Conservation (phyloP, 2,888 invertebrate species). For the Drosophila histrio region DNA sequence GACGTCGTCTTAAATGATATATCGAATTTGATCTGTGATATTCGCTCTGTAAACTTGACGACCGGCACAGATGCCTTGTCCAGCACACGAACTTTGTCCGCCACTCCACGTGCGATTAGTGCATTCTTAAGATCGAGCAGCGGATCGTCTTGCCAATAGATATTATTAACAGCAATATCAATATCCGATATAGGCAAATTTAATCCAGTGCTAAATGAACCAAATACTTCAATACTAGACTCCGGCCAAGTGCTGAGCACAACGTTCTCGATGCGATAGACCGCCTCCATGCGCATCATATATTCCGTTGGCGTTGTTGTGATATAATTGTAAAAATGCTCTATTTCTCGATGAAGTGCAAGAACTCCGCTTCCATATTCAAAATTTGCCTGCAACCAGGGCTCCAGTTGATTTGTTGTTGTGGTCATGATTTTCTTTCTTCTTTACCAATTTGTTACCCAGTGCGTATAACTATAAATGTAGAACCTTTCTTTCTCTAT, state of each 20-base stretch:
- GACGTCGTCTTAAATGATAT: slow-evolving; percentile 61
- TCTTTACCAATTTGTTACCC: not conserved
- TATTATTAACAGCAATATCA: slow-evolving; percentile 51
- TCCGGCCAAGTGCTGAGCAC: slow-evolving; percentile 52
- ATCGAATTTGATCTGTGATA: slow-evolving; percentile 62
- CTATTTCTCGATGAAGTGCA: slow-evolving; percentile 61
- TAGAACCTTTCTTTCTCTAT: not conserved
- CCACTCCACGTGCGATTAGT: slow-evolving; percentile 41
- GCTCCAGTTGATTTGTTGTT: slow-evolving; percentile 20
- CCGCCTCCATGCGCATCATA: slow-evolving; percentile 48
- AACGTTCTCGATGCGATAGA: slow-evolving; percentile 50
- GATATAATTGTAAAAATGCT: slow-evolving; percentile 63
- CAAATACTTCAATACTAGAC: slow-evolving; percentile 52
- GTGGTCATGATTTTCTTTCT: slow-evolving; percentile 25
- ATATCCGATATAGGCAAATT: slow-evolving; percentile 61
- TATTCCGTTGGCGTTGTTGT: slow-evolving; percentile 47
- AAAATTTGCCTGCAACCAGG: slow-evolving; percentile 46
- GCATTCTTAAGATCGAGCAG: slow-evolving; percentile 41
- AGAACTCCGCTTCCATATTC: slow-evolving; percentile 53
- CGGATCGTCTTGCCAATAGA: slow-evolving; percentile 26
- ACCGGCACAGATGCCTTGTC: slow-evolving; percentile 66
- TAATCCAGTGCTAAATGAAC: slow-evolving; percentile 63
- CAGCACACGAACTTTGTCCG: slow-evolving; percentile 46
- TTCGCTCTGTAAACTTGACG: slow-evolving; percentile 62
- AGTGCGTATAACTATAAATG: not conserved